phyloP scores from a whole-genome alignment of 2,888 invertebrate species.

The Lasioglossum figueresi region DNA sequence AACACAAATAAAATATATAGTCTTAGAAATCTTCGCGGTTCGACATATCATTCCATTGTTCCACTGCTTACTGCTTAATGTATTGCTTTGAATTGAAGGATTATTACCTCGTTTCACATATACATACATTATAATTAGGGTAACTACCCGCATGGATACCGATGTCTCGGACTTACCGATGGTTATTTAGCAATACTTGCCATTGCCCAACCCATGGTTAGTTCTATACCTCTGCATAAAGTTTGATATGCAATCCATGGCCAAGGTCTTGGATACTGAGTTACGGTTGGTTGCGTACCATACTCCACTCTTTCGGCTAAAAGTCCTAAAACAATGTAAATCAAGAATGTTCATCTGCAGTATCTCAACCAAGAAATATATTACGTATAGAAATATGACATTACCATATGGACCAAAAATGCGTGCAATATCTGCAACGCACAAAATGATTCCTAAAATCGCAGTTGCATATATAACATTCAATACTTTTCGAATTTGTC shows the following conservation, averaged over 20 bases:
- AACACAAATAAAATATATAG: constrained; percentile 42
- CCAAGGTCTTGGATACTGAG: constrained; percentile 83
- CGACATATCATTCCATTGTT: constrained; percentile 55
- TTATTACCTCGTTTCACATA: constrained; percentile 82
- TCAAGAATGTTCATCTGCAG: neutral
- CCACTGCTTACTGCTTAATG: constrained; percentile 33
- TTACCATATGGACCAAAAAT: constrained; percentile 85
- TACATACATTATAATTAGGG: constrained; percentile 79
- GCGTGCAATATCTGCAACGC: constrained; percentile 84
- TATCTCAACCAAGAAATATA: neutral
- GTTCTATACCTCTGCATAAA: constrained; percentile 83
- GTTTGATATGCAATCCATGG: constrained; percentile 86
- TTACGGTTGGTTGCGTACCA: constrained; percentile 67
- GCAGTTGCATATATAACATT: constrained; percentile 85
- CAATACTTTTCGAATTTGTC: constrained; percentile 84
- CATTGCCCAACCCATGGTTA: constrained; percentile 85
- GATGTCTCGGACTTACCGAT: constrained; percentile 83
- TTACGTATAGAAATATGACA: constrained; percentile 1
- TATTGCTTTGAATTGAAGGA: constrained; percentile 81
- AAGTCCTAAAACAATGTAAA: constrained; percentile 70
- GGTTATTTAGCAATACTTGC: constrained; percentile 86
- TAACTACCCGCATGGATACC: constrained; percentile 79
- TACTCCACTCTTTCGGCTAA: constrained; percentile 75
- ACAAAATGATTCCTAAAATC: constrained; percentile 85
- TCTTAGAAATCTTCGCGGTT: constrained; percentile 56